phyloP scores from a whole-genome alignment of 2,113 vertebrate species.

The Scomber colias region DNA sequence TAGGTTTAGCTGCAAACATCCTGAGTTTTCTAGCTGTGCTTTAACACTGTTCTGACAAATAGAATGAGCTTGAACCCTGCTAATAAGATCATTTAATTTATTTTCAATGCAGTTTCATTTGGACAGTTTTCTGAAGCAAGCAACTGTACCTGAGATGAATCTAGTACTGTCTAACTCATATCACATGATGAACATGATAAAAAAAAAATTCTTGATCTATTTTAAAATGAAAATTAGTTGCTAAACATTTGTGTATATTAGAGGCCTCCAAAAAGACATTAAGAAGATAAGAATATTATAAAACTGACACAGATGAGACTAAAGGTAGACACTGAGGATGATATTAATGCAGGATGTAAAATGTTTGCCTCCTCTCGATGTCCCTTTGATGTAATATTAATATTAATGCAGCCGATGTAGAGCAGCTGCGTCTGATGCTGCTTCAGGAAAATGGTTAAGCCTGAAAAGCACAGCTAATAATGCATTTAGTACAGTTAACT shows the following conservation, averaged over 20 bases:
- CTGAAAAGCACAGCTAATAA: background rate
- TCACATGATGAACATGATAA: too few relatives aligned
- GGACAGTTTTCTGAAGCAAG: background rate
- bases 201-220: too few relatives aligned
- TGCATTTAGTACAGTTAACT: background rate
- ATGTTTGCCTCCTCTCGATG: conserved; percentile 1
- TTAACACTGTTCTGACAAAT: too few relatives aligned
- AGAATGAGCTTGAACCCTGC: background rate
- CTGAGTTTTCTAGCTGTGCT: background rate
- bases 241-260: too few relatives aligned
- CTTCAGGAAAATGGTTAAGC: background rate
- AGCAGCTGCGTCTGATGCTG: conserved; percentile 22
- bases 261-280: too few relatives aligned
- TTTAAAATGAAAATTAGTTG: too few relatives aligned
- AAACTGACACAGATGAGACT: background rate
- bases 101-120: background rate
- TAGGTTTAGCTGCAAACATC: background rate
- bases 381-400: conserved; percentile 48
- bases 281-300: background rate
- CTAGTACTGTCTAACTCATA: too few relatives aligned
- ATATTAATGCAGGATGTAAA: background rate
- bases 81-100: background rate
- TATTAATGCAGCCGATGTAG: background rate
- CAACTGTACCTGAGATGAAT: too few relatives aligned
- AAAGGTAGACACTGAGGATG: background rate